These are phyloP conservation scores for Ypsolopha scabrella DNA, from an alignment of 2,888 invertebrate genomes.

Conservation along the genomic window DNA sequence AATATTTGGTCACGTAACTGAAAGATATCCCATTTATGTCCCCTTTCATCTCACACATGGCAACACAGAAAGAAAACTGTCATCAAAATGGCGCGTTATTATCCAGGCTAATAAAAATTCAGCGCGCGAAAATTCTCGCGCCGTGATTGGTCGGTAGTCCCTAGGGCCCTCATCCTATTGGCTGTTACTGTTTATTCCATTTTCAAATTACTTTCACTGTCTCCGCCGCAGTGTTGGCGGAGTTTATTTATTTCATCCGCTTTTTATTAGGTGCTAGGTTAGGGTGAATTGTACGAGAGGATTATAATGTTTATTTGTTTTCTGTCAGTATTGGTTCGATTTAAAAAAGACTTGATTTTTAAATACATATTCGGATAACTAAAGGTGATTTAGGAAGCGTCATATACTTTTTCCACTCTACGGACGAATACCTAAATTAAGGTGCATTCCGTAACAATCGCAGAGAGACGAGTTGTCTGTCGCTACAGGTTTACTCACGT, in stretches of 20 bases:
- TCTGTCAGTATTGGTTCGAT: too few relatives aligned
- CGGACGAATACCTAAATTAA: too few relatives aligned
- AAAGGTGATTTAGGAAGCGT: too few relatives aligned
- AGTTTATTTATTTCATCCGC: slow-evolving; percentile 2
- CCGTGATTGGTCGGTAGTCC: slow-evolving; percentile 49
- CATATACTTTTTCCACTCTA: too few relatives aligned
- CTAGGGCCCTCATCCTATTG: slow-evolving; percentile 48
- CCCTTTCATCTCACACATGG: slow-evolving; percentile 30
- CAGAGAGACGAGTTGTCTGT: too few relatives aligned
- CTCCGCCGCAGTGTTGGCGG: slow-evolving; percentile 16
- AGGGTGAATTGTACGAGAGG: slow-evolving; percentile 12
- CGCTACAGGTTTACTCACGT: too few relatives aligned
- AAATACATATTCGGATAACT: too few relatives aligned
- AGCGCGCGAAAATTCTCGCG: slow-evolving; percentile 62
- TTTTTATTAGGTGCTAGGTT: slow-evolving; percentile 18
- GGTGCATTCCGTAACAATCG: too few relatives aligned
- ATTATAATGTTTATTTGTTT: neutral
- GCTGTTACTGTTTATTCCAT: slow-evolving; percentile 60
- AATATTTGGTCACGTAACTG: slow-evolving; percentile 25
- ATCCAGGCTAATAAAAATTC: slow-evolving; percentile 68
- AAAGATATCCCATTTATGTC: slow-evolving; percentile 31
- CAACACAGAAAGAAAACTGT: slow-evolving; percentile 17
- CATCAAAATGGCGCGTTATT: slow-evolving; percentile 51
- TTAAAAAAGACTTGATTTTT: too few relatives aligned
- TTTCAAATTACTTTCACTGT: slow-evolving; percentile 69